Base-by-base conservation (phyloP, 2,113 vertebrate species). In the Muscicapa adusta region DNA sequence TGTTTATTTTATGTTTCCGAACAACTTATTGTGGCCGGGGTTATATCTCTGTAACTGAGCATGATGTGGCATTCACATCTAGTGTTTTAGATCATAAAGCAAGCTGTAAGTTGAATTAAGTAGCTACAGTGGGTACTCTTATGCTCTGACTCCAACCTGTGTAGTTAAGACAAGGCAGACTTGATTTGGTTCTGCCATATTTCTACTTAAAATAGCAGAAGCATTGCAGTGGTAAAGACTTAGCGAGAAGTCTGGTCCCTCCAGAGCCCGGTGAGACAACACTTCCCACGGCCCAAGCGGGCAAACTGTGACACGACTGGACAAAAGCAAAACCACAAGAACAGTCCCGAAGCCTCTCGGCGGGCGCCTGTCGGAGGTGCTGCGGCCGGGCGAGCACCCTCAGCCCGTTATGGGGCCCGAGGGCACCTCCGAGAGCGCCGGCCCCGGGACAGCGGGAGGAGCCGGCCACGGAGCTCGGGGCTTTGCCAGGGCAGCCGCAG, bases 381-480 rank as follows among this genome's bases (percentile, higher is more conserved):
- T 72, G 85, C 75, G 74, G 54, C 70, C 79, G 29, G 81, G 23
- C 33, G 48, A 36, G 63, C 91, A 60, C 23, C 77, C 85, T 51
- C 88, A 38, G 5, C 91, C 63, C 85, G 50, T 73, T 34, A 84
- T 38, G 86, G 77, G 22, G 33, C 68, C 89, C 65, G 34, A 70
- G 70, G 95, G 93, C 93, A 90, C 54, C 95, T 71, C 73, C 70
- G 34, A 10, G 13, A 93, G 88, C 85, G 60, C 51, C 45, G 31
- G 75, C 90, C 78, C 83, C 42, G 19, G 68, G 28, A 51, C 76
- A 58, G 26, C 58, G 58, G 36, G 8, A 72, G 22, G 31, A 58
- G 50, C 43, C 31, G 33, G 12, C 8, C 0, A 56, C 17, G 14
- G 58, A 47, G 75, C 50, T 50, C 40, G 22, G 51, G 8, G 58